These are phyloP conservation scores for Neosalanx taihuensis DNA, from an alignment of 2,797 vertebrate species.

Conservation along the genomic window DNA sequence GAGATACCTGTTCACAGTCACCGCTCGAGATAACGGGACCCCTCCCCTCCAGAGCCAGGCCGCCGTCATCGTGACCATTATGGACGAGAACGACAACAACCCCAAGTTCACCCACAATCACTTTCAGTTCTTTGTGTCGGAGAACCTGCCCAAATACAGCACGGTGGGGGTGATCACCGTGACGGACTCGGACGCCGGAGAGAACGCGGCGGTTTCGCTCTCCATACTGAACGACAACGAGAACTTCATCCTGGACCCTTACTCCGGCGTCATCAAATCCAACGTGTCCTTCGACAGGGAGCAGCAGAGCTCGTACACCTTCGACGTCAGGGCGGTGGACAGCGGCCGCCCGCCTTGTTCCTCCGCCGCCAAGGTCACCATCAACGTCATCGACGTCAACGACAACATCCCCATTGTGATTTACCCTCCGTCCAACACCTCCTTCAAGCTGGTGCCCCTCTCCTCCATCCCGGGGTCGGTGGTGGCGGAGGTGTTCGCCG, in stretches of 20 bases:
- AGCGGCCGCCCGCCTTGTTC: constrained; percentile 91
- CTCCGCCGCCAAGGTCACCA: constrained; percentile 97
- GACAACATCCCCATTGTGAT: constrained; percentile 97
- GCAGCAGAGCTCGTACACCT: constrained; percentile 98
- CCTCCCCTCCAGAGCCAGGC: constrained; percentile 96
- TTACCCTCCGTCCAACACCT: constrained; percentile 94
- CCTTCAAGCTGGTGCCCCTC: constrained; percentile 94
- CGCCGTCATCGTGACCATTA: constrained; percentile 92
- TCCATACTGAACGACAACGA: constrained; percentile 96
- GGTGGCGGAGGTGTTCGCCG: constrained; percentile 95
- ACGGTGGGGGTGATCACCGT: constrained; percentile 98
- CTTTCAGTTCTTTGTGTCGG: constrained; percentile 99
- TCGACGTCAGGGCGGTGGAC: constrained; percentile 94
- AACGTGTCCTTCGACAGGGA: constrained; percentile 98
- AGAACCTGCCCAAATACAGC: constrained; percentile 98
- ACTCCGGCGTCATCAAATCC: constrained; percentile 96
- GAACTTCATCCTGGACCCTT: constrained; percentile 95
- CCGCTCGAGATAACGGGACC: constrained; percentile 95
- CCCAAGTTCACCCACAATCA: constrained; percentile 99
- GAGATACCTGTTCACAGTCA: constrained; percentile 96
- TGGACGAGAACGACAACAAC: constrained; percentile 98
- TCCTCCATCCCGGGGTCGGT: constrained; percentile 97
- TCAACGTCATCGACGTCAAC: constrained; percentile 98
- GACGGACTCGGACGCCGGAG: constrained; percentile 93
- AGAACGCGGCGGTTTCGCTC: constrained; percentile 94